Percentiles rank a stretch among this genome's conserved stretches.
These are phyloP conservation scores for Carettochelys insculpta DNA, from an alignment of 2,113 vertebrate genomes.

Conservation along the genomic window DNA sequence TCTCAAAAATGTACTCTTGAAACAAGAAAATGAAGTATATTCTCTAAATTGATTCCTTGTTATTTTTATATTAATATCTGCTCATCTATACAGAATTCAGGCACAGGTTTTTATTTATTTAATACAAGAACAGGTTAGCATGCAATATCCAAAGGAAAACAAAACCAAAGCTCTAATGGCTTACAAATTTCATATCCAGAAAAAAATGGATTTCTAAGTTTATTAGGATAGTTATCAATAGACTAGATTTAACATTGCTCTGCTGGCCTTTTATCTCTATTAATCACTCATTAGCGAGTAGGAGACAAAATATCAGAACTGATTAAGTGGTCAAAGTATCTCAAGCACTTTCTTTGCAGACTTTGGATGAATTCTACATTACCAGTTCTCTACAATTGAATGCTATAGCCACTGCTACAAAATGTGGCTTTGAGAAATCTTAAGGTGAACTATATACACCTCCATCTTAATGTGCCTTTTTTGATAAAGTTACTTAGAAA, in stretches of 20 bases:
- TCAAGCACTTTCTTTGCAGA: neutral
- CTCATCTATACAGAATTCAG: neutral
- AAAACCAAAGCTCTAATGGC: fast-evolving
- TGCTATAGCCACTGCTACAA: neutral
- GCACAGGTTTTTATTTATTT: neutral
- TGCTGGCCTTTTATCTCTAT: neutral
- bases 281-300: neutral
- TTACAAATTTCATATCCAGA: neutral
- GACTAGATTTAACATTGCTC: neutral
- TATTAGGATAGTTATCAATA: neutral
- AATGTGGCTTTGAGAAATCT: neutral
- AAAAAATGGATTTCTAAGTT: neutral
- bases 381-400: neutral
- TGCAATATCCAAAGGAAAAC: neutral
- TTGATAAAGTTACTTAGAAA: neutral
- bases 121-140: neutral
- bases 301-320: neutral
- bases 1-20: neutral
- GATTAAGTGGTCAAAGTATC: neutral
- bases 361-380: neutral
- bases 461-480: neutral
- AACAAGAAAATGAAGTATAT: neutral
- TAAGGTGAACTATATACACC: neutral
- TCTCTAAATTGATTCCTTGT: neutral
- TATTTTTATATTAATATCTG: neutral